Percentiles rank a stretch among this genome's conserved stretches.
These are phyloP conservation scores for Thripadectes ignobilis DNA, from an alignment of 2,797 vertebrate species.

Conservation along the genomic window DNA sequence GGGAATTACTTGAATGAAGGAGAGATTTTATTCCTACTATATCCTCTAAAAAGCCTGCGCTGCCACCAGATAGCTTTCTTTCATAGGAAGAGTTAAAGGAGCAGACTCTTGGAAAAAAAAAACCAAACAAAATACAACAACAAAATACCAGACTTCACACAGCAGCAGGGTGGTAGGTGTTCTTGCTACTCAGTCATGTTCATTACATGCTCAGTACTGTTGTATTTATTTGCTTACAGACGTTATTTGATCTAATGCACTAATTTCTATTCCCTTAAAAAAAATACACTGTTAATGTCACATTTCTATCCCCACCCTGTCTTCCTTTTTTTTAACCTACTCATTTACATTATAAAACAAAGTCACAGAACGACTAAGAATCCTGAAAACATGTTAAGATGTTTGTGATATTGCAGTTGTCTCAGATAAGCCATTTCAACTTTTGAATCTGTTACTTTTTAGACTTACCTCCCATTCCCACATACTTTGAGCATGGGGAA, in stretches of 20 bases:
- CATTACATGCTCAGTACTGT: neutral
- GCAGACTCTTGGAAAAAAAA: neutral
- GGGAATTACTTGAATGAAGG: neutral
- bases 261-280: neutral
- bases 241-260: neutral
- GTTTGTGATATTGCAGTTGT: neutral
- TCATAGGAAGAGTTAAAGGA: neutral
- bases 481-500: neutral
- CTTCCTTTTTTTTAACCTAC: neutral
- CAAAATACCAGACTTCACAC: neutral
- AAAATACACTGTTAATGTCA: neutral
- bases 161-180: neutral
- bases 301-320: neutral
- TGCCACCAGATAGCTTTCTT: neutral
- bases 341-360: too few species aligned
- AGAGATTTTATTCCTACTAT: neutral
- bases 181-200: neutral
- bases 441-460: neutral
- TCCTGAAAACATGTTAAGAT: neutral
- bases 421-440: neutral
- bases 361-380: neutral
- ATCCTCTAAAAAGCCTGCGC: neutral
- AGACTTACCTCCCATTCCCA: neutral
- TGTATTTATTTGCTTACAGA: neutral
- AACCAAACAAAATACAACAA: neutral